These are phyloP conservation scores for Plebejus anna DNA, from an alignment of 2,888 invertebrate species.

Conservation along the genomic window DNA sequence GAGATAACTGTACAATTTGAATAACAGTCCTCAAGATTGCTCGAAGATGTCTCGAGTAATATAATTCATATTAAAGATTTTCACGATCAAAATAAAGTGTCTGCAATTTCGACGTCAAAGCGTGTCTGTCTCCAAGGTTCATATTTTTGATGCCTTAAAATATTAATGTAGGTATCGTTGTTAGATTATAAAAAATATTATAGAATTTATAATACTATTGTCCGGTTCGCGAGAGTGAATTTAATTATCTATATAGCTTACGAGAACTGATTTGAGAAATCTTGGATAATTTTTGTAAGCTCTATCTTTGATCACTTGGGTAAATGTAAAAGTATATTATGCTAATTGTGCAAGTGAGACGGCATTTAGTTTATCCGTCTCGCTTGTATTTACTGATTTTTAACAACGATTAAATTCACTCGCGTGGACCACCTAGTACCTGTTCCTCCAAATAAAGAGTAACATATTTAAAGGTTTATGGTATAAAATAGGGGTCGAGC, in stretches of 20 bases:
- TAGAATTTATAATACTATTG: constrained; percentile 27
- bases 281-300: neutral
- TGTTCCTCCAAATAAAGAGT: constrained; percentile 28
- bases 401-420: neutral
- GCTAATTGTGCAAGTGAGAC: neutral
- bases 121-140: constrained; percentile 10
- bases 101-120: neutral
- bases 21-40: neutral
- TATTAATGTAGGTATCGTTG: constrained; percentile 28
- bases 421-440: constrained; percentile 13
- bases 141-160: constrained; percentile 28
- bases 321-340: neutral
- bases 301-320: neutral
- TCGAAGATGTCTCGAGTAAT: neutral
- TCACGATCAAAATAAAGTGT: neutral
- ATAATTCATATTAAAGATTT: neutral
- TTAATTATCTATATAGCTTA: neutral
- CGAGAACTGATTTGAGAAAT: neutral
- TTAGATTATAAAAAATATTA: constrained; percentile 26
- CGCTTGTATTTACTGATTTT: neutral
- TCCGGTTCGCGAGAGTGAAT: neutral
- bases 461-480: constrained; percentile 27
- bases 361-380: neutral
- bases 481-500: constrained; percentile 19
- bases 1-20: neutral